Evolutionary conservation across 1,140 invertebrate genomes (phyloP).

Genomic region (Drosophila serrata): DNA sequence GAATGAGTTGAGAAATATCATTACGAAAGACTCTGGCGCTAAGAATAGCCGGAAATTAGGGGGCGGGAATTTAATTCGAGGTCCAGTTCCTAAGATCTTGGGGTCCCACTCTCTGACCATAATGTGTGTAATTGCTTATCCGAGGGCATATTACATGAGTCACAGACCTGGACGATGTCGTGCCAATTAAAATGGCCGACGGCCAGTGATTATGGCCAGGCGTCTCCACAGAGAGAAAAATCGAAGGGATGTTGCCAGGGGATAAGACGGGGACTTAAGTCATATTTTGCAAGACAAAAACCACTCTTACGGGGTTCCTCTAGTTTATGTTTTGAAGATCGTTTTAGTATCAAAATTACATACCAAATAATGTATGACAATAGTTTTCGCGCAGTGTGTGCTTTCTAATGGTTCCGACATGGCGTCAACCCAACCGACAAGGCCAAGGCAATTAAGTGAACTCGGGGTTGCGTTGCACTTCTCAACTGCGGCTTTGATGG

Average conservation of each 20-base stretch:
- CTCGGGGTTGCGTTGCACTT: conserved; percentile 43
- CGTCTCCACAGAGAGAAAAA: conserved; percentile 16
- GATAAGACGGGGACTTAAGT: neutral
- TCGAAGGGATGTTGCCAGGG: neutral
- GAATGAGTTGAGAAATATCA: conserved; percentile 32
- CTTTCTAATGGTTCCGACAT: conserved; percentile 70
- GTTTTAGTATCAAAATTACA: neutral
- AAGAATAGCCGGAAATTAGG: conserved; percentile 73
- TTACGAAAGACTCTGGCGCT: conserved; percentile 28
- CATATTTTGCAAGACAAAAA: neutral
- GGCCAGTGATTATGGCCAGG: conserved; percentile 72
- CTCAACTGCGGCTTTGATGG: conserved; percentile 60
- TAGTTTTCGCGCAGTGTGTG: conserved; percentile 11
- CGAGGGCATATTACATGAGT: conserved; percentile 64
- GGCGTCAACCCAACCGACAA: conserved; percentile 59
- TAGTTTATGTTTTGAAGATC: neutral
- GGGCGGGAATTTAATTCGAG: conserved; percentile 52
- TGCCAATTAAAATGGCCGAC: conserved; percentile 72
- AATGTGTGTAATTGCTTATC: conserved; percentile 64
- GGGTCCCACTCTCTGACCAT: conserved; percentile 1
- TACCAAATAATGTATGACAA: neutral
- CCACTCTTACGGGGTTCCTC: too few relatives aligned
- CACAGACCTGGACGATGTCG: conserved; percentile 69
- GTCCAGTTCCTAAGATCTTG: conserved; percentile 45
- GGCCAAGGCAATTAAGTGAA: conserved; percentile 50